A percentile compares a stretch with the other conserved stretches of the same genome.
phyloP scores from a whole-genome alignment of 2,113 vertebrate species.

The Nothobranchius kuhntae region DNA sequence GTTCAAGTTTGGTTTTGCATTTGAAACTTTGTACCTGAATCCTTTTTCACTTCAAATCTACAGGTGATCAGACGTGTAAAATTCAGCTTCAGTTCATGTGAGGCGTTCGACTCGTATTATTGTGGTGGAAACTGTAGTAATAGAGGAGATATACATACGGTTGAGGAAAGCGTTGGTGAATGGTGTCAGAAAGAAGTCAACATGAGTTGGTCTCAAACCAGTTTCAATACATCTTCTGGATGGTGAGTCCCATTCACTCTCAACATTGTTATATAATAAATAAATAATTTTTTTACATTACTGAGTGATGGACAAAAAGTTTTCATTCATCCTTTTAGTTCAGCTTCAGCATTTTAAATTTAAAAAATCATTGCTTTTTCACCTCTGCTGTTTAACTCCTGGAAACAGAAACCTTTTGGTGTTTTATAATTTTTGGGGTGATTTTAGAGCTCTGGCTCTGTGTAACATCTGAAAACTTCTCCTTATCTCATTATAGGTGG shows the following conservation, averaged over 20 bases:
- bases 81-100: not conserved
- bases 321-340: too few relatives aligned
- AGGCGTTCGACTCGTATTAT: not conserved
- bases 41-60: not conserved
- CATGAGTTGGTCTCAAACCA: not conserved
- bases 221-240: not conserved
- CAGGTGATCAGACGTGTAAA: not conserved
- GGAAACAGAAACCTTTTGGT: too few relatives aligned
- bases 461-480: not conserved
- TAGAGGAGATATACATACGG: not conserved
- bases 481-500: slow-evolving; percentile 1
- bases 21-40: too few relatives aligned
- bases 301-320: too few relatives aligned
- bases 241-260: slow-evolving; percentile 4
- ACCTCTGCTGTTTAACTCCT: too few relatives aligned
- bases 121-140: not conserved
- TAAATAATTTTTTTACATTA: too few relatives aligned
- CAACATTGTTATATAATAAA: too few relatives aligned
- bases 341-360: too few relatives aligned
- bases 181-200: slow-evolving; percentile 25
- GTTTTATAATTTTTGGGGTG: too few relatives aligned
- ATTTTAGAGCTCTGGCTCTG: too few relatives aligned
- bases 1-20: too few relatives aligned
- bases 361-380: too few relatives aligned
- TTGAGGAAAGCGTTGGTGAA: not conserved